Conservation (phyloP, 1,140 invertebrate species). For the Aphis craccivora region DNA sequence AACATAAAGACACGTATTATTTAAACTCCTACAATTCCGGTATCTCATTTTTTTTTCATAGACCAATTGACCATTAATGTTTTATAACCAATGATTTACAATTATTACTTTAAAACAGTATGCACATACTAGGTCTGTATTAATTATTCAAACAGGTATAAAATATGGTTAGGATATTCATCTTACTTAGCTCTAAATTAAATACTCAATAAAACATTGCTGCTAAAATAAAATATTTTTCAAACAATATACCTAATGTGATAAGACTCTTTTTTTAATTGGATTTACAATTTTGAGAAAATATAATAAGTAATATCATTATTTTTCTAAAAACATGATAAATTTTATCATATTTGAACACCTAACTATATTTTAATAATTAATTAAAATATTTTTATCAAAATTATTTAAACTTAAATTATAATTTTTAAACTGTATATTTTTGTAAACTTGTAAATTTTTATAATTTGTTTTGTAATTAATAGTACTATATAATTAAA, state of each 20-base stretch:
- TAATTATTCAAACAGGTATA: background rate
- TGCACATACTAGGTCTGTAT: background rate
- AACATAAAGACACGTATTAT: background rate
- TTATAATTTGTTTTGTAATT: too few species aligned
- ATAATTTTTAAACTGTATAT: too few species aligned
- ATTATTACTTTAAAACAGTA: background rate
- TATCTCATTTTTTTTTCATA: conserved; percentile 8
- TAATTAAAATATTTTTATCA: too few species aligned
- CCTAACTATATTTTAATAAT: too few species aligned
- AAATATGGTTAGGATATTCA: background rate
- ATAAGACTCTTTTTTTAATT: background rate
- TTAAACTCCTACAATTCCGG: background rate
- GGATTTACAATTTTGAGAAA: background rate
- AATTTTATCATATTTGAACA: too few species aligned
- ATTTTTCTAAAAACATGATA: background rate
- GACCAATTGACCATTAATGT: background rate
- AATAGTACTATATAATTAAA: too few species aligned
- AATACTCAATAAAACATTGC: background rate
- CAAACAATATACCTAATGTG: background rate
- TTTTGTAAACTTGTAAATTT: too few species aligned
- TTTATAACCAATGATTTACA: background rate
- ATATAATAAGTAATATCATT: background rate
- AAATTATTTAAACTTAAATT: too few species aligned
- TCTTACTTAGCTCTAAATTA: background rate
- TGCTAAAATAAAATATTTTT: background rate